phyloP scores from a whole-genome alignment of 2,797 vertebrate species.

The Sternotherus odoratus region DNA sequence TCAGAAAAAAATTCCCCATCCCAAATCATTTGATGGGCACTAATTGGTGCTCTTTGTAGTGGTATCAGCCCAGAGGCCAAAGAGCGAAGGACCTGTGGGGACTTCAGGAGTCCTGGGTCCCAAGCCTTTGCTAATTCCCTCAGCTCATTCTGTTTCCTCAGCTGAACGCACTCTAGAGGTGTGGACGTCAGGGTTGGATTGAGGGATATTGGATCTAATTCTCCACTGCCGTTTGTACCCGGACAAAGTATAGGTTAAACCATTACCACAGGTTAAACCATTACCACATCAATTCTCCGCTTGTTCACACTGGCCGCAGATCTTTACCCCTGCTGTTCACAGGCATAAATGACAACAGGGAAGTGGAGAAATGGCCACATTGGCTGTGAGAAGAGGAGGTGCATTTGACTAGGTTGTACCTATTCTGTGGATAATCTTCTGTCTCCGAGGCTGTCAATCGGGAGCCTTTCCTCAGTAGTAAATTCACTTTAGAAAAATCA shows the following conservation, averaged over 20 bases:
- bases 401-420: not conserved
- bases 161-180: not conserved
- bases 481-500: constrained; percentile 73
- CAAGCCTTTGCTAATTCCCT: not conserved
- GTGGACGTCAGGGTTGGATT: not conserved
- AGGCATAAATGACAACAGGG: not conserved
- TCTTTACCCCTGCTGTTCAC: not conserved
- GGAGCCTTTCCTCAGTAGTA: constrained; percentile 72
- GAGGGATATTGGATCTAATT: not conserved
- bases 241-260: not conserved
- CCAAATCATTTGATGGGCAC: constrained; percentile 35
- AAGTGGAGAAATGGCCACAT: not conserved
- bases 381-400: not conserved
- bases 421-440: constrained; percentile 63
- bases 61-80: not conserved
- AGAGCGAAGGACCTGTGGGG: not conserved
- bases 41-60: not conserved
- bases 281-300: not conserved
- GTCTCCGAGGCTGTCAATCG: constrained; percentile 68
- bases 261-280: not conserved
- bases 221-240: not conserved
- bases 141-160: not conserved
- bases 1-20: constrained; percentile 23
- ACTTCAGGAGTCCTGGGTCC: not conserved
- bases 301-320: not conserved